Conservation (phyloP, 1,140 invertebrate species). For the Meloidogyne exigua region DNA sequence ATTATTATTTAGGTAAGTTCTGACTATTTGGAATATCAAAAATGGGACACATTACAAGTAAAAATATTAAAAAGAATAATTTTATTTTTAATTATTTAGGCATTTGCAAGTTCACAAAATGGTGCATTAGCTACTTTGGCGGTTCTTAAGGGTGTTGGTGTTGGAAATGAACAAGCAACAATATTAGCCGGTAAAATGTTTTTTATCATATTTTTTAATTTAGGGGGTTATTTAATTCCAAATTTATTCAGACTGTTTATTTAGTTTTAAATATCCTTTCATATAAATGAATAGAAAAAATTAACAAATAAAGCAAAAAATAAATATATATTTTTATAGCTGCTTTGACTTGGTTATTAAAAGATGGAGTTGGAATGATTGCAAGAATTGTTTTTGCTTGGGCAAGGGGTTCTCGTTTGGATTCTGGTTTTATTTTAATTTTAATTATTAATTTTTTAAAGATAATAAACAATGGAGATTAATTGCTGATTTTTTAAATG, state of each 20-base stretch:
- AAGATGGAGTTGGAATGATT: conserved; percentile 73
- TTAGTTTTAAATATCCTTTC: too few species aligned
- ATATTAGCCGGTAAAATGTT: too few species aligned
- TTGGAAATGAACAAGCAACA: conserved; percentile 75
- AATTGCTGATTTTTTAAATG: conserved; percentile 90
- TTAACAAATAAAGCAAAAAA: too few species aligned
- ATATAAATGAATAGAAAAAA: too few species aligned
- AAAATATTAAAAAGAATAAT: not conserved
- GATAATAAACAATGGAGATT: conserved; percentile 67
- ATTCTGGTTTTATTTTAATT: conserved; percentile 40
- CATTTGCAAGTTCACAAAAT: conserved; percentile 43
- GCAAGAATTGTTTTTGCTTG: conserved; percentile 88
- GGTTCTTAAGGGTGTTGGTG: conserved; percentile 84
- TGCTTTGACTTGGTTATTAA: conserved; percentile 88
- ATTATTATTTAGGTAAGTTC: not conserved
- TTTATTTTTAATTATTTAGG: conserved; percentile 59
- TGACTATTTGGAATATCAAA: conserved; percentile 79
- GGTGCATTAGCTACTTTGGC: conserved; percentile 81
- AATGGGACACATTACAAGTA: conserved; percentile 85
- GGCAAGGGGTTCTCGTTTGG: conserved; percentile 73
- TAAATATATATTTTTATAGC: too few species aligned
- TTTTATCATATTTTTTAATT: too few species aligned
- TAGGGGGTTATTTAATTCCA: too few species aligned
- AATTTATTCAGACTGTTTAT: too few species aligned
- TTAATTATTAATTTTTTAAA: conserved; percentile 14